Percentiles rank a stretch among this genome's conserved stretches.
phyloP scores from a whole-genome alignment of 2,113 vertebrate genomes.

The Syngnathus scovelli region DNA sequence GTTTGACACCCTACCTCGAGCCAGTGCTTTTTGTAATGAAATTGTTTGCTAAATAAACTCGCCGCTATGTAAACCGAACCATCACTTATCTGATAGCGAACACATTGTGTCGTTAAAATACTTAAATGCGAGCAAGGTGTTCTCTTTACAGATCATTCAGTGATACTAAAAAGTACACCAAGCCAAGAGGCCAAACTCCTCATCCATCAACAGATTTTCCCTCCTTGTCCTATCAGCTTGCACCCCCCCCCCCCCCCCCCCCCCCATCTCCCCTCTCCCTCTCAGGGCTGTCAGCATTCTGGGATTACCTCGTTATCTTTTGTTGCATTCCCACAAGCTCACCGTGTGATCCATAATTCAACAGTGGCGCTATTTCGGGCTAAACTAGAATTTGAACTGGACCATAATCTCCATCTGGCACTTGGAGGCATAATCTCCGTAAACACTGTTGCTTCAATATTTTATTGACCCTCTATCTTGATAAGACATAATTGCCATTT shows the following conservation, averaged over 20 bases:
- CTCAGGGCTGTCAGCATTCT: slow-evolving; percentile 50
- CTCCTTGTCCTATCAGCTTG: slow-evolving; percentile 45
- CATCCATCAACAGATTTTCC: slow-evolving; percentile 32
- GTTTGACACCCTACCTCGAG: slow-evolving; percentile 16
- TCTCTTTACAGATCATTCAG: slow-evolving; percentile 23
- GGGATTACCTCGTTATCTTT: slow-evolving; percentile 65
- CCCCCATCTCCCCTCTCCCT: slow-evolving; percentile 19
- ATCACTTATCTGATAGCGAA: slow-evolving; percentile 15
- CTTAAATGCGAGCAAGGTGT: slow-evolving; percentile 13
- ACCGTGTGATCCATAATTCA: slow-evolving; percentile 66
- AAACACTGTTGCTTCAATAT: slow-evolving; percentile 69
- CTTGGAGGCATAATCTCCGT: slow-evolving; percentile 64
- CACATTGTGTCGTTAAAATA: slow-evolving; percentile 5
- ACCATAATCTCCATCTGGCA: slow-evolving; percentile 62
- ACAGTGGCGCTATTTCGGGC: slow-evolving; percentile 57
- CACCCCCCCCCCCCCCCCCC: slow-evolving; percentile 10
- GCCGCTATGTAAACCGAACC: slow-evolving; percentile 23
- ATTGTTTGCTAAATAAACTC: slow-evolving; percentile 37
- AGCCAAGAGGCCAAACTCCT: slow-evolving; percentile 37
- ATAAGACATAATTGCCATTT: slow-evolving; percentile 66
- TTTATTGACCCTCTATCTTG: slow-evolving; percentile 61
- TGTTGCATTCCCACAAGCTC: slow-evolving; percentile 56
- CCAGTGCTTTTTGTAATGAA: slow-evolving; percentile 27
- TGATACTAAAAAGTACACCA: slow-evolving; percentile 31
- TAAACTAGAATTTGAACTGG: slow-evolving; percentile 62